Conservation (phyloP, 2,113 vertebrate species). For the Spilogale gracilis region DNA sequence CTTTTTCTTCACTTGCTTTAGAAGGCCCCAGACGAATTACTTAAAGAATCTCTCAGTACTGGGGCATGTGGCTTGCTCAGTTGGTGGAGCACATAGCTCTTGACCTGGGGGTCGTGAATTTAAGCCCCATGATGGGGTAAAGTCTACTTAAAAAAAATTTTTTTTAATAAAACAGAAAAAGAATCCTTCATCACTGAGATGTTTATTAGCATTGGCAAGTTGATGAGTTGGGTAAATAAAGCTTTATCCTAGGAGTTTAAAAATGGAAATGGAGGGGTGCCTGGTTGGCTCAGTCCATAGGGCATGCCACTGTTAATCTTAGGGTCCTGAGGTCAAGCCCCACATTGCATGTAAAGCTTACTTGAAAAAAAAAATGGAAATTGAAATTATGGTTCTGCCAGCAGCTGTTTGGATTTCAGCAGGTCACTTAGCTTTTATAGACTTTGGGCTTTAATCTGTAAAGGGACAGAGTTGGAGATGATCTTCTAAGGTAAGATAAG, state of each 20-base stretch:
- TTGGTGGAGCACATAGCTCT: not conserved
- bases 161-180: not conserved
- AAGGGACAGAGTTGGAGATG: not conserved
- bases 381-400: not conserved
- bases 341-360: not conserved
- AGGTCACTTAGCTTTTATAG: slow-evolving; percentile 15
- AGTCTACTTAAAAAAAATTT: not conserved
- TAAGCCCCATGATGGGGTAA: not conserved
- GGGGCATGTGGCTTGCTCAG: not conserved
- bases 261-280: not conserved
- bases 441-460: not conserved
- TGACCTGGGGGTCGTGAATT: not conserved
- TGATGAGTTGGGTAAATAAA: not conserved
- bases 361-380: not conserved
- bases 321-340: not conserved
- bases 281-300: not conserved
- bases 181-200: not conserved
- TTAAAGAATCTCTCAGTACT: not conserved
- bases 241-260: not conserved
- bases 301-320: not conserved
- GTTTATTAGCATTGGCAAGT: not conserved
- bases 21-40: not conserved
- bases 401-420: not conserved
- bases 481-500: not conserved
- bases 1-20: slow-evolving; percentile 22